phyloP scores from a whole-genome alignment of 2,113 vertebrate genomes.

The Triplophysa siluroides region DNA sequence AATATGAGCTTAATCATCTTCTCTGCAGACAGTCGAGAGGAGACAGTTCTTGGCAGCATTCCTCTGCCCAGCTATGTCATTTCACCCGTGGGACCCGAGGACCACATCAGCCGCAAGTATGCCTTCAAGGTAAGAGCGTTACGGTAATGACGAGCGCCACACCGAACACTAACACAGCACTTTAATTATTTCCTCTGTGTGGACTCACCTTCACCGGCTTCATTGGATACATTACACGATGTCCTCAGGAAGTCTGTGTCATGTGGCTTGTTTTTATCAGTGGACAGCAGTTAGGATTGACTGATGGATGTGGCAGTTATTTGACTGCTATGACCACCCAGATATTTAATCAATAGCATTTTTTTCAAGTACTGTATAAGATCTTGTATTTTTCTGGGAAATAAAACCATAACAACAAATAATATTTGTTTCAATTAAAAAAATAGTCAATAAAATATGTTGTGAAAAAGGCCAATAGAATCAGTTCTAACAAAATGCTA shows the following conservation, averaged over 20 bases:
- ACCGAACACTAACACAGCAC: not conserved
- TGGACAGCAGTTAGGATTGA: not conserved
- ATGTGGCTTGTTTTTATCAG: not conserved
- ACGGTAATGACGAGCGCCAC: not conserved
- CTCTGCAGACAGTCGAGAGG: conserved; percentile 91
- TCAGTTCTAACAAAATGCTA: too few relatives aligned
- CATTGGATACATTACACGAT: not conserved
- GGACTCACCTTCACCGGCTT: conserved; percentile 10
- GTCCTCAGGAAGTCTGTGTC: conserved; percentile 16
- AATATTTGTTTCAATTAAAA: not conserved
- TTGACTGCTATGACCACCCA: not conserved
- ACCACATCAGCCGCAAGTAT: conserved; percentile 95
- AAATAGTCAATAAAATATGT: too few relatives aligned
- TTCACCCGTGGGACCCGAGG: conserved; percentile 85
- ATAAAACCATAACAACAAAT: not conserved
- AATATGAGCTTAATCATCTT: not conserved
- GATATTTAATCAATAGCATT: not conserved
- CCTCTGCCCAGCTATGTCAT: conserved; percentile 93
- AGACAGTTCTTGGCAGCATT: conserved; percentile 93
- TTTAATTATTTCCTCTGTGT: conserved; percentile 1
- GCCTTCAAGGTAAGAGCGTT: conserved; percentile 89
- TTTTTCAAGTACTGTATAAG: not conserved
- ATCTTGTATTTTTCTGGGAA: too few relatives aligned
- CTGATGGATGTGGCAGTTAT: conserved; percentile 6
- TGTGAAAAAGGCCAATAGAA: too few relatives aligned